These are phyloP conservation scores for Gymnopithys bicolor DNA, from an alignment of 2,797 vertebrate species.

Conservation along the genomic window DNA sequence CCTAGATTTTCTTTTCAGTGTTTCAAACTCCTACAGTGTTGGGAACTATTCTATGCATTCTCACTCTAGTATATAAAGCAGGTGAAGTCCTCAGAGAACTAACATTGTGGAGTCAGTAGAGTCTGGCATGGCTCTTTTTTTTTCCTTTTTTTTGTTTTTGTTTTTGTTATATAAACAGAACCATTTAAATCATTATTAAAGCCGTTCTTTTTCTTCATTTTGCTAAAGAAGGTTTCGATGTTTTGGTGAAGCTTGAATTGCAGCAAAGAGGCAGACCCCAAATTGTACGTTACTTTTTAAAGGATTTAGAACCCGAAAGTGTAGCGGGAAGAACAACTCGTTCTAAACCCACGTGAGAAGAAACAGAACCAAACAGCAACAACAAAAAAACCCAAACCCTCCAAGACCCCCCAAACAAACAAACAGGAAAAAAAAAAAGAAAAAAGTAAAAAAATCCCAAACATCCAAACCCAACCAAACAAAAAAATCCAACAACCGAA, in stretches of 20 bases:
- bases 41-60: neutral
- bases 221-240: neutral
- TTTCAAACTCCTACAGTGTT: neutral
- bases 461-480: neutral
- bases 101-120: accelerated
- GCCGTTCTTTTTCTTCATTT: neutral
- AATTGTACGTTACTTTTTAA: accelerated
- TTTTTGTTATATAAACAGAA: neutral
- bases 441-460: too few species aligned
- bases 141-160: neutral
- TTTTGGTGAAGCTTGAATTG: neutral
- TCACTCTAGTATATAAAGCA: neutral
- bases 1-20: neutral
- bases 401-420: too few species aligned
- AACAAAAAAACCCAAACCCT: neutral
- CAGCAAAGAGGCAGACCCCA: neutral
- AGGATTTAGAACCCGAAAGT: neutral
- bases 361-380: too few species aligned
- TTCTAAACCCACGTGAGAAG: accelerated
- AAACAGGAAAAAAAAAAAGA: neutral
- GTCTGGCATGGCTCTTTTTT: accelerated
- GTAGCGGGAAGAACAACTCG: neutral
- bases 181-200: neutral
- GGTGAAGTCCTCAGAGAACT: neutral
- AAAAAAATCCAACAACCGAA: accelerated